Conservation (phyloP, 2,888 invertebrate genomes). For the Lysandra coridon region DNA sequence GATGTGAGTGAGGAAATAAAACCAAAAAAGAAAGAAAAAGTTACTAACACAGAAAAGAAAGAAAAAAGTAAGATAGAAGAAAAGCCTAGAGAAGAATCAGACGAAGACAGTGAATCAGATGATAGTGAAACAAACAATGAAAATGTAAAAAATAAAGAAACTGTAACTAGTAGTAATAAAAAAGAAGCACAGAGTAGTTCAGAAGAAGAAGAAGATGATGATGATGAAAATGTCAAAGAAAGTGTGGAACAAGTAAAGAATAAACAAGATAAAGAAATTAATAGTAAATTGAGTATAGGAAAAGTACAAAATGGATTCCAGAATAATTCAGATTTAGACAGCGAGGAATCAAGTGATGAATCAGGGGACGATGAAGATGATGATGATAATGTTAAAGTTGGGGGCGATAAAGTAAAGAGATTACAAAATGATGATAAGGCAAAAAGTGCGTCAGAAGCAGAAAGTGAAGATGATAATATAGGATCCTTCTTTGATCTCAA, state of each 20-base stretch:
- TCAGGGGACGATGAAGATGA: constrained; percentile 47
- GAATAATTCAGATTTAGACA: constrained; percentile 50
- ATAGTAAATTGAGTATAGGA: not conserved
- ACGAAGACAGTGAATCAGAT: constrained; percentile 36
- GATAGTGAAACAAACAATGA: constrained; percentile 33
- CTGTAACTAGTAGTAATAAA: not conserved
- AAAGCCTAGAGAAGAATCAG: constrained; percentile 23
- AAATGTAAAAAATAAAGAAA: not conserved
- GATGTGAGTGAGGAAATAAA: not conserved
- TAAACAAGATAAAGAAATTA: constrained; percentile 38
- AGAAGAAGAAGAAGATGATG: constrained; percentile 9
- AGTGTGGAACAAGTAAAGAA: constrained; percentile 37
- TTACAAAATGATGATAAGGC: constrained; percentile 27
- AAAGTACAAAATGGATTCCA: constrained; percentile 44
- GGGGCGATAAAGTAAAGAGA: constrained; percentile 47
- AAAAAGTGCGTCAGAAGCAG: constrained; percentile 33
- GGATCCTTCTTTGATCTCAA: constrained; percentile 60
- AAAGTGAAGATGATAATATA: constrained; percentile 47
- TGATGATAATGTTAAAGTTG: constrained; percentile 47
- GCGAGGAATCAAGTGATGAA: constrained; percentile 23
- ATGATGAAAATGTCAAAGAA: constrained; percentile 38
- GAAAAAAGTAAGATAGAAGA: not conserved
- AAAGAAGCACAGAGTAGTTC: not conserved
- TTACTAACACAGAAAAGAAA: not conserved
- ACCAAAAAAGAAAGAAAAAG: not conserved